Base-by-base conservation (phyloP, 2,113 vertebrate genomes). In the Phoxinus phoxinus region DNA sequence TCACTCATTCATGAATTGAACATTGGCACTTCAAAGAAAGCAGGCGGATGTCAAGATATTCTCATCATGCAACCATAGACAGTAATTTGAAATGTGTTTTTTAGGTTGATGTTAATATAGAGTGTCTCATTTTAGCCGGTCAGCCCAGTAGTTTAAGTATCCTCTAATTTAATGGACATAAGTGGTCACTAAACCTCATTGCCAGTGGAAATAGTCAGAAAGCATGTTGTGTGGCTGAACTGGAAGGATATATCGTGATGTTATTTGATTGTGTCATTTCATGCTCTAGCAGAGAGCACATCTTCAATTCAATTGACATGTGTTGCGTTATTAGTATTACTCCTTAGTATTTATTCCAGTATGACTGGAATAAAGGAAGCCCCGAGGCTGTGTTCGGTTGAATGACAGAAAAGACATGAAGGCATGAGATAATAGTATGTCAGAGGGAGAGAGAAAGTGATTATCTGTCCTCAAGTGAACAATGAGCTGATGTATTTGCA, bases 191-290 rank as follows among this genome's bases (percentile, higher is more conserved):
- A 73, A 63, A 86, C 37, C 23, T 37, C 13, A n/a, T n/a, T 75
- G 78, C 67, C 69, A 65, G 21, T 82, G 79, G 71, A 86, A 82
- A 76, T 48, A 53, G 30, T 72, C n/a, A 59, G 75, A 56, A 23
- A 27, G 32, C 51, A 58, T 71, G 51, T 19, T 35, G 19, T 10
- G 56, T 30, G 59, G 65, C 37, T 65, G 41, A 69, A 27, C 11
- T n/a, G 37, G 27, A 27, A 32, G 8, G 11, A 82, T 7, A 82
- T 7, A 27, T 21, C 23, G 30, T 35, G 46, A 59, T 19, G 41
- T 41, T 80, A 41, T 69, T 79, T 59, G 41, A 79, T 81, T 81
- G 44, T 56, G 6, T 35, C 63, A 65, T 53, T 21, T 32, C 2
- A 35, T 56, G 17, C 74, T 37, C 19, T 21, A 23, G 74, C 3